Base-by-base conservation (phyloP, 2,113 vertebrate species). In the Numida meleagris region DNA sequence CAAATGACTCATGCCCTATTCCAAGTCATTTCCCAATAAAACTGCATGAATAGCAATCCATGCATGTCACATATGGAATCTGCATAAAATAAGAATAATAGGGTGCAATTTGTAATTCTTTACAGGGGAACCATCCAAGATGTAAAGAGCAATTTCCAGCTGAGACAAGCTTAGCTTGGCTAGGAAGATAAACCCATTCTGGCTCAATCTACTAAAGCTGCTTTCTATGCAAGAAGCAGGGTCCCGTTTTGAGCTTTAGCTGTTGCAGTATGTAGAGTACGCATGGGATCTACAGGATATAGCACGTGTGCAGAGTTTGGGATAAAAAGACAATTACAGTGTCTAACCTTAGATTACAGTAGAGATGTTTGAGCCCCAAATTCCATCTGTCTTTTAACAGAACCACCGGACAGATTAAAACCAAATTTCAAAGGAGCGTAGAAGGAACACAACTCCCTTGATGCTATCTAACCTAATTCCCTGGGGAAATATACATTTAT, bases 81-180 rank as follows among this genome's bases (percentile, higher is more conserved):
- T 90, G 34, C 79, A 90, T 83, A 88, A 91, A 94, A 42, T 58
- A 91, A 80, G 82, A 95, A 81, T 80, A 91, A 83, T 65, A 65
- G 57, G 20, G 29, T 68, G 18, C 20, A 65, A 68, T 80, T 82
- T 67, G 50, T 91, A 91, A 82, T 74, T 94, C 55, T 95, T 94
- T 95, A 72, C 78, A 88, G 65, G 76, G 76, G 82, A 89, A 51
- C 17, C 76, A 50, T 29, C 46, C 18, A 58, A 82, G 34, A 31
- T 7, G 5, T 33, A 57, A 91, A 77, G 46, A 83, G 29, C 38
- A 88, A 83, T 94, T 89, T 95, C 66, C 42, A 89, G 11, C 45
- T 85, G 71, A 90, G 58, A 82, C 23, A 74, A 82, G 38, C 20
- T 83, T 63, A 82, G 38, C 12, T 92, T 94, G n/a, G 16, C 25